Conservation (phyloP, 2,113 vertebrate genomes). For the Chloropsis cyanopogon region DNA sequence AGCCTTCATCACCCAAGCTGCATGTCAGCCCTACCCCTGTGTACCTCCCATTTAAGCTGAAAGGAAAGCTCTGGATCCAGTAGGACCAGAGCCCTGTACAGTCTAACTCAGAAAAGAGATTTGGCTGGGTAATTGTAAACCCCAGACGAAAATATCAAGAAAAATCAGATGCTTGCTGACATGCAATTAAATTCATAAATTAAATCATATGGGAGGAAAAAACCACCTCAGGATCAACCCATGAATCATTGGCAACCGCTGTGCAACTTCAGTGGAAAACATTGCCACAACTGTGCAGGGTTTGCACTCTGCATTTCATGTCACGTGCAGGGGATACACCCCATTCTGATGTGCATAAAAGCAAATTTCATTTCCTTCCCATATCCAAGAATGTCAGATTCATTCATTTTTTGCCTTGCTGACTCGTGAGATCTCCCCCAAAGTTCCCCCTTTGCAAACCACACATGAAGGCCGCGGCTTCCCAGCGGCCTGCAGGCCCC, state of each 20-base stretch:
- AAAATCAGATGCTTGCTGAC: neutral
- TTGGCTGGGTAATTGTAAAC: neutral
- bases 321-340: slow-evolving; percentile 4
- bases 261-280: slow-evolving; percentile 38
- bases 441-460: slow-evolving; percentile 42
- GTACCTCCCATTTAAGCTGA: neutral
- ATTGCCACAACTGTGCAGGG: neutral
- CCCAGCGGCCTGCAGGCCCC: neutral
- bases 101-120: neutral
- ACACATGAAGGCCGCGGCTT: neutral
- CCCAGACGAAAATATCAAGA: neutral
- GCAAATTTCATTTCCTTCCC: slow-evolving; percentile 57
- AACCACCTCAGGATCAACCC: neutral
- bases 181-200: neutral
- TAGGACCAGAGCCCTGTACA: neutral
- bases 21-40: neutral
- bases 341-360: neutral
- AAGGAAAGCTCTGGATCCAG: neutral
- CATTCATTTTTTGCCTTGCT: slow-evolving; percentile 40
- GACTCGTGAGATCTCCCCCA: neutral
- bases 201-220: neutral
- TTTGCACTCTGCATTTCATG: neutral
- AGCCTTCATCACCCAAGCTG: neutral
- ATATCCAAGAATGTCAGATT: neutral
- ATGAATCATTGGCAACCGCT: slow-evolving; percentile 37